Evolutionary conservation across 1,140 invertebrate species (phyloP).

Genomic region (Geopemphigus sp.): DNA sequence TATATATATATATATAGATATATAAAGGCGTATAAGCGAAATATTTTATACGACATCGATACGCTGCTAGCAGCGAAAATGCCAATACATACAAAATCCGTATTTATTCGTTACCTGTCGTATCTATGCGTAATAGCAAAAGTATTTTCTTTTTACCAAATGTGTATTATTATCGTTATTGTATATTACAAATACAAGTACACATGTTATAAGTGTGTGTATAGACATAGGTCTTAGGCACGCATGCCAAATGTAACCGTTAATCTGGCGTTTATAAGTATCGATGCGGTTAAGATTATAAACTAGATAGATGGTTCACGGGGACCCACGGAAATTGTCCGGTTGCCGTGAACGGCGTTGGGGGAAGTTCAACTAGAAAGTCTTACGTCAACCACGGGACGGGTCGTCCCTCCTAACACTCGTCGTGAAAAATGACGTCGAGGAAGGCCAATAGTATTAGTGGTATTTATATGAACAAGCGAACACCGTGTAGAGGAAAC

Average conservation of each 20-base stretch:
- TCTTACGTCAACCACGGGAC: no score
- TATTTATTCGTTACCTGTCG: background rate
- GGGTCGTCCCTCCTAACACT: no score
- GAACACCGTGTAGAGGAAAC: no score
- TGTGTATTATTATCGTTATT: background rate
- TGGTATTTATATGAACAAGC: no score
- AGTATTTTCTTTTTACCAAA: background rate
- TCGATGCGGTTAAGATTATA: conserved; percentile 30
- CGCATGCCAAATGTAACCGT: conserved; percentile 15
- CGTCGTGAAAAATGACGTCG: no score
- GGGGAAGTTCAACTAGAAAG: conserved; percentile 35
- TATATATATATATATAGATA: background rate
- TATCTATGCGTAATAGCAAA: background rate
- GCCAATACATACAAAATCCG: no score
- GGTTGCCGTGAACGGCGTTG: background rate
- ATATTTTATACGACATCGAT: no score
- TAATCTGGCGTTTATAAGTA: conserved; percentile 12
- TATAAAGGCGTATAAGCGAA: no score
- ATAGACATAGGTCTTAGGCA: background rate
- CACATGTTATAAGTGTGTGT: no score
- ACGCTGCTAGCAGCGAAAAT: no score
- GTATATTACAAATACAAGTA: background rate
- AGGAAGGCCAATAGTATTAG: no score
- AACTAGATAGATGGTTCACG: conserved; percentile 27
- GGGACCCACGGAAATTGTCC: background rate